These are phyloP conservation scores for Glaucidium brasilianum DNA, from an alignment of 2,113 vertebrate genomes.

Conservation along the genomic window DNA sequence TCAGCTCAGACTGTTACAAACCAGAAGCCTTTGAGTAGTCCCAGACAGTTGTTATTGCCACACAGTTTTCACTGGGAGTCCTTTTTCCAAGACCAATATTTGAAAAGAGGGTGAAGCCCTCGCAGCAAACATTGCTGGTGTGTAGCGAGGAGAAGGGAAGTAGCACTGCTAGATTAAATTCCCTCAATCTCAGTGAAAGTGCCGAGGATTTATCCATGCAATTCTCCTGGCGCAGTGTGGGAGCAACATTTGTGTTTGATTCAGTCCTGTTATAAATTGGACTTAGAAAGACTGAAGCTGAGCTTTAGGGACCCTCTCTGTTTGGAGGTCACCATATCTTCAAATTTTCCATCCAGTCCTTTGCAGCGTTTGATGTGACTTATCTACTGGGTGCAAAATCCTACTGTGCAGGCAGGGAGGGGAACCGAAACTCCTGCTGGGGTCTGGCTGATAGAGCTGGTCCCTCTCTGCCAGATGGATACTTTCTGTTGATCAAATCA, in stretches of 20 bases:
- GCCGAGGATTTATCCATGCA: not conserved
- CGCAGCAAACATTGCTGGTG: not conserved
- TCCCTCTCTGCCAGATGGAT: not conserved
- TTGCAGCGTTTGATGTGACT: not conserved
- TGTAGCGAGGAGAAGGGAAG: fast-evolving
- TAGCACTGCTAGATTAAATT: not conserved
- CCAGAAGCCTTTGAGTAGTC: not conserved
- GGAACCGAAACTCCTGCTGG: not conserved
- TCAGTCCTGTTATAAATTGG: not conserved
- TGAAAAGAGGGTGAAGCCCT: not conserved
- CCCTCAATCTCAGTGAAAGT: not conserved
- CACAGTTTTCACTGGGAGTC: not conserved
- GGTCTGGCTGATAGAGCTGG: not conserved
- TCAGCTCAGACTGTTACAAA: not conserved
- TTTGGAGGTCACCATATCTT: not conserved
- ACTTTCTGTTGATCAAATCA: not conserved
- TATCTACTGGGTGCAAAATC: not conserved
- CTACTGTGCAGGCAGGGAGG: not conserved
- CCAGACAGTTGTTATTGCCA: not conserved
- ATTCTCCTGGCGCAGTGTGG: not conserved
- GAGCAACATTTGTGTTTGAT: not conserved
- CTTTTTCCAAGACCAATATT: not conserved
- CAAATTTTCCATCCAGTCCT: not conserved
- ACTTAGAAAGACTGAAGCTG: not conserved
- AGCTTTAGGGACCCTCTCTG: not conserved